Conservation (phyloP, 64 coral and sea anemone genomes). For the Orbicella faveolata region DNA sequence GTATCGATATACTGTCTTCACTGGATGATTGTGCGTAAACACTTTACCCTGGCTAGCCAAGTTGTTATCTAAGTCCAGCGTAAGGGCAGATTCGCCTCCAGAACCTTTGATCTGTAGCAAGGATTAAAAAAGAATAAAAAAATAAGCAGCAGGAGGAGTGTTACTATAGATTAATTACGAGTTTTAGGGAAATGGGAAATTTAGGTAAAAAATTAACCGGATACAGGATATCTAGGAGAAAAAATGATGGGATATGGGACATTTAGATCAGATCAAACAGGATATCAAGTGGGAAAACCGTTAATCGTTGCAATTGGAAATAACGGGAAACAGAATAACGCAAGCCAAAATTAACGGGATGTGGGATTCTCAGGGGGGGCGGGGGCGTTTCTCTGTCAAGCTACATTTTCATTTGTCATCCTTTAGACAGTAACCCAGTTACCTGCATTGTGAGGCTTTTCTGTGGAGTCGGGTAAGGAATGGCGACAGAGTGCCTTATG, state of each 20-base stretch:
- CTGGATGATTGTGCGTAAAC: neutral
- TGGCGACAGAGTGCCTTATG: conserved; percentile 63
- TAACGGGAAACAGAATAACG: too few species aligned
- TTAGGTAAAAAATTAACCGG: too few species aligned
- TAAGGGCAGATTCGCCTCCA: conserved; percentile 49
- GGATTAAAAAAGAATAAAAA: neutral
- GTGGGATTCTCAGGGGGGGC: too few species aligned
- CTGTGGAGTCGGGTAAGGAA: conserved; percentile 84
- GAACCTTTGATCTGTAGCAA: conserved; percentile 61
- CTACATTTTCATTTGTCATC: too few species aligned
- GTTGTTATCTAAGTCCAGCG: conserved; percentile 93
- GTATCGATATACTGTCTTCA: neutral
- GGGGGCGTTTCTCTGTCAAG: too few species aligned
- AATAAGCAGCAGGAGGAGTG: neutral
- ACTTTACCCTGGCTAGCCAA: conserved; percentile 50
- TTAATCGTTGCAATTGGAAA: too few species aligned
- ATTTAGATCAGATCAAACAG: too few species aligned
- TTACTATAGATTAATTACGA: neutral
- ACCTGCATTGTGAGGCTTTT: conserved; percentile 87
- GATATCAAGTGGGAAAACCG: too few species aligned
- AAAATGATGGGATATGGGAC: too few species aligned
- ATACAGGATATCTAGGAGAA: too few species aligned
- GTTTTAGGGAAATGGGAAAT: too few species aligned
- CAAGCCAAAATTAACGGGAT: too few species aligned
- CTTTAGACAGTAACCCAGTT: neutral